Conservation (phyloP, 2,797 vertebrate genomes). For the Yasuhikotakia modesta region DNA sequence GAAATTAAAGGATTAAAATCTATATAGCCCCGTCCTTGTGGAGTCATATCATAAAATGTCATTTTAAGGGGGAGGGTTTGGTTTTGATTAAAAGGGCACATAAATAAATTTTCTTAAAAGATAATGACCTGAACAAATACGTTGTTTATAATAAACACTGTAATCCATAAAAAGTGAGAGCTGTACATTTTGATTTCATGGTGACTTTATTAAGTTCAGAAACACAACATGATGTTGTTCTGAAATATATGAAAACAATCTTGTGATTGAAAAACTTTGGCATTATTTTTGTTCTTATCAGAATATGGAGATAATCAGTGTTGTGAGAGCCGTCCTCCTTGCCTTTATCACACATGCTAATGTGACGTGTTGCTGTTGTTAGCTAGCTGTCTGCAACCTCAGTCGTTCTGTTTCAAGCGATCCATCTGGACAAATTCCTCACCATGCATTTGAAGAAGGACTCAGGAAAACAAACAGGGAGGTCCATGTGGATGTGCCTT, state of each 20-base stretch:
- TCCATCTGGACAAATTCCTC: conserved; percentile 50
- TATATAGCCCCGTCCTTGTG: too few species aligned
- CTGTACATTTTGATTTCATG: too few species aligned
- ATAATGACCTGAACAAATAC: too few species aligned
- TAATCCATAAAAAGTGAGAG: too few species aligned
- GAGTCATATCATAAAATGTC: too few species aligned
- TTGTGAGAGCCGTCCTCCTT: conserved; percentile 62
- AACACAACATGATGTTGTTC: too few species aligned
- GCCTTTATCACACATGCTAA: conserved; percentile 62
- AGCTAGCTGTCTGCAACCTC: conserved; percentile 50
- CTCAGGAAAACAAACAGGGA: conserved; percentile 51
- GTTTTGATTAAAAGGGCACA: too few species aligned
- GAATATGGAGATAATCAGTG: conserved; percentile 24
- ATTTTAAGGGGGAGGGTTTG: too few species aligned
- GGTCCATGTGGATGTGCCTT: conserved; percentile 71
- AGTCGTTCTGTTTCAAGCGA: conserved; percentile 44
- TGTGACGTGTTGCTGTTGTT: conserved; percentile 59
- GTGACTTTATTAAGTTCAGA: too few species aligned
- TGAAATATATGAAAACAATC: neutral
- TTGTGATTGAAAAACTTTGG: neutral
- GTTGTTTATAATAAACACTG: too few species aligned
- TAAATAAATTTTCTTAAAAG: too few species aligned
- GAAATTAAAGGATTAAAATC: too few species aligned
- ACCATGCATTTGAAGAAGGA: conserved; percentile 29
- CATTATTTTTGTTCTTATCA: conserved; percentile 1